These are phyloP conservation scores for Drosophila mimica DNA, from an alignment of 2,888 invertebrate species.

Conservation along the genomic window DNA sequence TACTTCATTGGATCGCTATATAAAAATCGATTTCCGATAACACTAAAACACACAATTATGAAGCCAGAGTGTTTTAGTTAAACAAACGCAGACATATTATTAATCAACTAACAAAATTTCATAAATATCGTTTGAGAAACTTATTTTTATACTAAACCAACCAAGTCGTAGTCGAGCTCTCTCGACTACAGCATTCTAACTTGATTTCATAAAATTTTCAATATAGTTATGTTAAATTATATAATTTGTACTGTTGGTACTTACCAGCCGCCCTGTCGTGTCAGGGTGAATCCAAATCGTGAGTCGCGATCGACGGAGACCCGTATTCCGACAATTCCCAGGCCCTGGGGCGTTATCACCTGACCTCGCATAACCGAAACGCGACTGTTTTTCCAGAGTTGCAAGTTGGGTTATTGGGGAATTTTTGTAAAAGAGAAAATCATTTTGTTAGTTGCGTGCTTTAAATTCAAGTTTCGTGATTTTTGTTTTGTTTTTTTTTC, in stretches of 20 bases:
- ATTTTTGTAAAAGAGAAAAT: slow-evolving; percentile 63
- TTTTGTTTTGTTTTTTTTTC: slow-evolving; percentile 25
- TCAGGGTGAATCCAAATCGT: slow-evolving; percentile 97
- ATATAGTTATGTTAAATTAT: background rate
- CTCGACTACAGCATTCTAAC: background rate
- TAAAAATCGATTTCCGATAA: background rate
- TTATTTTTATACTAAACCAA: background rate
- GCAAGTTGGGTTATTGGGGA: slow-evolving; percentile 1
- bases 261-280: slow-evolving; percentile 97
- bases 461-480: slow-evolving; percentile 14
- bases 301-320: slow-evolving; percentile 97
- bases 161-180: background rate
- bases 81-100: background rate
- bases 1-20: background rate
- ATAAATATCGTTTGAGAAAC: background rate
- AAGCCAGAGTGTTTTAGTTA: too few relatives aligned
- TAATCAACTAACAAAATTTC: background rate
- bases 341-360: slow-evolving; percentile 96
- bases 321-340: slow-evolving; percentile 98
- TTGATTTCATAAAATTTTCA: background rate
- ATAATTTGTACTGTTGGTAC: slow-evolving; percentile 76
- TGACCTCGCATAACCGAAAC: slow-evolving; percentile 99
- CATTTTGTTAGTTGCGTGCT: slow-evolving; percentile 59
- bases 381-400: slow-evolving; percentile 88
- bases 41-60: background rate